phyloP scores from a whole-genome alignment of 2,113 vertebrate species.

The Strigops habroptila region DNA sequence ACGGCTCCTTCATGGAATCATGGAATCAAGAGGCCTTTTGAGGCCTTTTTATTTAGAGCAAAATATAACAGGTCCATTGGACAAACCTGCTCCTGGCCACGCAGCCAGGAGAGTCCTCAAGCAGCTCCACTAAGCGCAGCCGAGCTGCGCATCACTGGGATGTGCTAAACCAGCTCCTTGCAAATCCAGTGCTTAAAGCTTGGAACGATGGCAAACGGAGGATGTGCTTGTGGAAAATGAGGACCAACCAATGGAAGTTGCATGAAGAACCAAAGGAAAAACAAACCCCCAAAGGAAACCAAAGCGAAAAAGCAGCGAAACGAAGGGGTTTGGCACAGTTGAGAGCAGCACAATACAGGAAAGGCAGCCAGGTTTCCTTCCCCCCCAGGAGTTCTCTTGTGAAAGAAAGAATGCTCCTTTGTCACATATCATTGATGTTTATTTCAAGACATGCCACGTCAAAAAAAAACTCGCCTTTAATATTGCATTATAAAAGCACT shows the following conservation, averaged over 20 bases:
- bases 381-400: conserved; percentile 25
- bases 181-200: not conserved
- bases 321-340: not conserved
- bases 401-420: conserved; percentile 71
- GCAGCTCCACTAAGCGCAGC: not conserved
- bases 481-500: conserved; percentile 80
- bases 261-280: conserved; percentile 19
- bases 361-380: conserved; percentile 50
- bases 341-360: conserved; percentile 38
- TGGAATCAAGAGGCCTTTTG: not conserved
- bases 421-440: conserved; percentile 75
- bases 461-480: conserved; percentile 69
- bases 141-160: not conserved
- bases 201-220: not conserved
- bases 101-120: not conserved
- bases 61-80: not conserved
- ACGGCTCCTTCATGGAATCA: not conserved
- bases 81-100: not conserved
- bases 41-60: too few species aligned
- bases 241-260: not conserved
- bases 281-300: not conserved
- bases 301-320: conserved; percentile 26
- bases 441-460: conserved; percentile 81
- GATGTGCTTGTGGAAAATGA: conserved; percentile 6
- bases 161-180: not conserved